A percentile compares a stretch with the other conserved stretches of the same genome.
Conservation (phyloP, 2,797 vertebrate species). For the Argya squamiceps region DNA sequence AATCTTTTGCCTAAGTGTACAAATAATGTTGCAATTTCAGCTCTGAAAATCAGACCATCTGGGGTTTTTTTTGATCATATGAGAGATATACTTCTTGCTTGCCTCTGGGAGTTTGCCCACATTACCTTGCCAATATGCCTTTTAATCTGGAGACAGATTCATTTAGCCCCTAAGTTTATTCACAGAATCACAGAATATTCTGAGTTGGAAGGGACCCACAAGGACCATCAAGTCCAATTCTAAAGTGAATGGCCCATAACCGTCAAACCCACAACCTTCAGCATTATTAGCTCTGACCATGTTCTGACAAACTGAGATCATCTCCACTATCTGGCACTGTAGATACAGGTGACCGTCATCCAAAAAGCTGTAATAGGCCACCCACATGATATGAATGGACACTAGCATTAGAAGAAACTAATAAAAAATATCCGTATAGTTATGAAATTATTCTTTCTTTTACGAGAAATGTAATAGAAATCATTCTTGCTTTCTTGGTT, state of each 20-base stretch:
- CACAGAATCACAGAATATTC: not conserved
- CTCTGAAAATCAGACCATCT: not conserved
- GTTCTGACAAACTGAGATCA: not conserved
- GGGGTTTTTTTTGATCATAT: accelerated
- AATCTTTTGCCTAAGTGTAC: not conserved
- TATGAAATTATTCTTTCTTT: not conserved
- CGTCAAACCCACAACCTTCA: not conserved
- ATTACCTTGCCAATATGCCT: not conserved
- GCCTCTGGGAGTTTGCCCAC: not conserved
- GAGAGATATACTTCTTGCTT: not conserved
- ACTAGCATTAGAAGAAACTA: not conserved
- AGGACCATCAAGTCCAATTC: not conserved
- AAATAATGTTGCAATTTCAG: not conserved
- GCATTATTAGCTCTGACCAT: not conserved
- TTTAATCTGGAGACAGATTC: not conserved
- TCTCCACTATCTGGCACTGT: not conserved
- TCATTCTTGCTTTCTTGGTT: not conserved
- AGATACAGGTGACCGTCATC: not conserved
- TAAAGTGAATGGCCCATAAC: not conserved
- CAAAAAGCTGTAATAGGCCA: not conserved
- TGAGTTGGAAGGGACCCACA: not conserved
- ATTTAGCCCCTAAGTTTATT: not conserved
- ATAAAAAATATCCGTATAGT: not conserved
- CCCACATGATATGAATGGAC: not conserved
- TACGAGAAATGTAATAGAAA: not conserved